phyloP scores from a whole-genome alignment of 2,113 vertebrate species.

The Dryoscopus gambensis region DNA sequence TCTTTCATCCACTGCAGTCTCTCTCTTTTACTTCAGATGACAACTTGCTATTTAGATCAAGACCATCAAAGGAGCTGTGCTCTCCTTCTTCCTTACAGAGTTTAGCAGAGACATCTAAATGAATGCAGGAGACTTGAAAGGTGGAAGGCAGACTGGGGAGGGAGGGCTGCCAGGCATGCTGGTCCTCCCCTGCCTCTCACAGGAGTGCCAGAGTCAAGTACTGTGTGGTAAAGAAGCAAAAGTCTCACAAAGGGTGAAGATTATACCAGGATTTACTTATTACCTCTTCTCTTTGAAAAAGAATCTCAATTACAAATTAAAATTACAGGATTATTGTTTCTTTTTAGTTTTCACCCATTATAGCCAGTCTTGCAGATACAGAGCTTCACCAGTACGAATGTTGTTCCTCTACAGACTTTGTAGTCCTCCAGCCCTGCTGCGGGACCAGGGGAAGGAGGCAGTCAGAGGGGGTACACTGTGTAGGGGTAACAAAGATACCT shows the following conservation, averaged over 20 bases:
- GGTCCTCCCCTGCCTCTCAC: not conserved
- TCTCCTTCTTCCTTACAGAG: not conserved
- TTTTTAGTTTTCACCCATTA: not conserved
- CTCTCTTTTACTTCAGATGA: not conserved
- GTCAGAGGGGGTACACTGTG: not conserved
- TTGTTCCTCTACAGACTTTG: not conserved
- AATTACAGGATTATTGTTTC: not conserved
- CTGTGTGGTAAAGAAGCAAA: not conserved
- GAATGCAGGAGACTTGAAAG: not conserved
- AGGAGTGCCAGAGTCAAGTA: not conserved
- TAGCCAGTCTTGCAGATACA: fast-evolving
- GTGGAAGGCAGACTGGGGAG: not conserved
- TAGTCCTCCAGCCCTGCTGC: not conserved
- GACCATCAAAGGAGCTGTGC: not conserved
- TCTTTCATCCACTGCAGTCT: not conserved
- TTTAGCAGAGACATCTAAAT: not conserved
- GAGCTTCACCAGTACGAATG: fast-evolving
- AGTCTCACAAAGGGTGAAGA: not conserved
- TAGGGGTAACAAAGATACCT: not conserved
- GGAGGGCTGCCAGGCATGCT: not conserved
- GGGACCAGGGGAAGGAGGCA: not conserved
- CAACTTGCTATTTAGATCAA: constrained; percentile 10
- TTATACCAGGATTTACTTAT: not conserved
- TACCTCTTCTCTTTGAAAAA: not conserved
- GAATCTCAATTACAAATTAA: not conserved